Conservation (phyloP, 2,888 invertebrate species). For the Miltochrista miniata region DNA sequence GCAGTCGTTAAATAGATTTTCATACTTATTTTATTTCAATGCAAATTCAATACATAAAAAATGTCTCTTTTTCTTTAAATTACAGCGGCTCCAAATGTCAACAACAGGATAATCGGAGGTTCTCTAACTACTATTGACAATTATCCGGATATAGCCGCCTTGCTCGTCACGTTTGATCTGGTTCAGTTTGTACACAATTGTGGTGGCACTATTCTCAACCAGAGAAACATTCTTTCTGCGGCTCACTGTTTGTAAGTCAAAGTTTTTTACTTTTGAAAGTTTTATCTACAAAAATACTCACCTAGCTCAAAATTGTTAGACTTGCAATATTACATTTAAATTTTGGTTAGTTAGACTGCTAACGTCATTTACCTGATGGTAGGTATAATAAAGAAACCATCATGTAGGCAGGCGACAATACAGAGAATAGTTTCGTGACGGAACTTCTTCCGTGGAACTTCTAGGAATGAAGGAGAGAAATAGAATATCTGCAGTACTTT, state of each 20-base stretch:
- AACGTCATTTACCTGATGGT: too few relatives aligned
- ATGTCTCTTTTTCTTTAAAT: not conserved
- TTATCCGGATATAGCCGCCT: not conserved
- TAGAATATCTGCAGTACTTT: not conserved
- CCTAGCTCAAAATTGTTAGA: too few relatives aligned
- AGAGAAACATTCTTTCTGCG: conserved; percentile 4
- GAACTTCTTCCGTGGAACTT: too few relatives aligned
- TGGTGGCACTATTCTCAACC: conserved; percentile 3
- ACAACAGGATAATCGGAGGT: conserved; percentile 3
- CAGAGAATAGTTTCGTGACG: too few relatives aligned
- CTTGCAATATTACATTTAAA: too few relatives aligned
- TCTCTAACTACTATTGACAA: not conserved
- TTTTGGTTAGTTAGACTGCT: too few relatives aligned
- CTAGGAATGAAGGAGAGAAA: not conserved
- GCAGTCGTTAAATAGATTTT: too few relatives aligned
- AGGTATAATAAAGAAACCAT: too few relatives aligned
- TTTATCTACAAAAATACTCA: too few relatives aligned
- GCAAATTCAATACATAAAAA: not conserved
- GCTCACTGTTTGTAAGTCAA: conserved; percentile 12
- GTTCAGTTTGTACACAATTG: not conserved
- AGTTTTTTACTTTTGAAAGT: too few relatives aligned
- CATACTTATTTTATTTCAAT: not conserved
- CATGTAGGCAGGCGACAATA: too few relatives aligned
- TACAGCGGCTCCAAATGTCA: not conserved
- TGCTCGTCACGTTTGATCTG: not conserved